phyloP scores from a whole-genome alignment of 2,888 invertebrate genomes.

The Thymelicus lineola region DNA sequence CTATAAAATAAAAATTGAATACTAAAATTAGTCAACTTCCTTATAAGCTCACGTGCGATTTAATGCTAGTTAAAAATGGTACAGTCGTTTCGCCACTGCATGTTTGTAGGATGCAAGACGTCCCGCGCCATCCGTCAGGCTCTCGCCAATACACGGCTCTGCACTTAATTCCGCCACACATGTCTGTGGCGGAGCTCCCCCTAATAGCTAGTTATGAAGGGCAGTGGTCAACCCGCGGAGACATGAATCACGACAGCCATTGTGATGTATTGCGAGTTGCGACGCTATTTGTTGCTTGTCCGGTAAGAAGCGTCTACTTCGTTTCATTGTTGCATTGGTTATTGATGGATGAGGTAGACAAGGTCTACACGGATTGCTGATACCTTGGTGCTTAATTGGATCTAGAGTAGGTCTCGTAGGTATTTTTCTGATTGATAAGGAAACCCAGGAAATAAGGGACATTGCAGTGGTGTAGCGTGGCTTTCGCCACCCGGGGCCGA shows the following conservation, averaged over 20 bases:
- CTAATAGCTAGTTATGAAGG: conserved; percentile 42
- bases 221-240: conserved; percentile 39
- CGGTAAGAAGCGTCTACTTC: background rate
- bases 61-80: background rate
- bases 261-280: conserved; percentile 27
- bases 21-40: no score
- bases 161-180: conserved; percentile 75
- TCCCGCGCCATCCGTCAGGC: conserved; percentile 67
- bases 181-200: conserved; percentile 64
- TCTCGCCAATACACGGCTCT: conserved; percentile 68
- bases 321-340: background rate
- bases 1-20: no score
- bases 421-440: no score
- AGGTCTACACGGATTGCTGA: no score
- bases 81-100: background rate
- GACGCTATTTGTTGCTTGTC: conserved; percentile 14
- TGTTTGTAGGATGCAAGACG: conserved; percentile 20
- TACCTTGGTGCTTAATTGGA: background rate
- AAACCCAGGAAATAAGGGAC: no score
- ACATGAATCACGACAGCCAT: conserved; percentile 39
- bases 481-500: no score
- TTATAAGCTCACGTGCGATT: no score
- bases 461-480: no score
- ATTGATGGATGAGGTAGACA: background rate
- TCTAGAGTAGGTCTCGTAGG: background rate